These are phyloP conservation scores for Branchinecta lynchi DNA, from an alignment of 1,140 invertebrate species.

Conservation along the genomic window DNA sequence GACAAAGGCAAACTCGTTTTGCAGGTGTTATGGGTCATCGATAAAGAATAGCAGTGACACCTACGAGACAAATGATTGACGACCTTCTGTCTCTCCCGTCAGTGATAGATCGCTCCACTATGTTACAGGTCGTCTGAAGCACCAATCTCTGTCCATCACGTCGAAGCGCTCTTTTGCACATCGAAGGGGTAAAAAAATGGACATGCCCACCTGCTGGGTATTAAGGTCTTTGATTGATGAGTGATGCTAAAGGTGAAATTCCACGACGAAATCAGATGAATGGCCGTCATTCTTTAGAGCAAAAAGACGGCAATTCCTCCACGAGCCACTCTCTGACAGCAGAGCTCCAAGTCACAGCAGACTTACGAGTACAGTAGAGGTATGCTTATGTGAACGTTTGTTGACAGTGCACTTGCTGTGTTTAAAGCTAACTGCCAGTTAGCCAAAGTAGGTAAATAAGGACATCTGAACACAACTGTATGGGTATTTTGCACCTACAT, in stretches of 20 bases:
- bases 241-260: conserved; percentile 4
- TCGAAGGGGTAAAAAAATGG: conserved; percentile 5
- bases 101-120: background rate
- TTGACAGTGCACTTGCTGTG: too few species aligned
- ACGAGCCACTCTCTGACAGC: too few species aligned
- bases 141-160: background rate
- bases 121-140: background rate
- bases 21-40: conserved; percentile 8
- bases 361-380: too few species aligned
- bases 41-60: conserved; percentile 1
- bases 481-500: too few species aligned
- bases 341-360: too few species aligned
- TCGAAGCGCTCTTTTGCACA: background rate
- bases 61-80: background rate
- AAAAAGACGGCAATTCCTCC: background rate
- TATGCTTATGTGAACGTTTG: too few species aligned
- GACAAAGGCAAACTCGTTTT: background rate
- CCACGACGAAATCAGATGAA: background rate
- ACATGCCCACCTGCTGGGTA: background rate
- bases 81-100: background rate
- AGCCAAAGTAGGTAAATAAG: too few species aligned
- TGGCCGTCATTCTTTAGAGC: background rate
- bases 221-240: background rate
- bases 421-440: too few species aligned
- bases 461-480: too few species aligned